These are phyloP conservation scores for Pantherophis alleghaniensis DNA, from an alignment of 2,797 vertebrate genomes.

Conservation along the genomic window DNA sequence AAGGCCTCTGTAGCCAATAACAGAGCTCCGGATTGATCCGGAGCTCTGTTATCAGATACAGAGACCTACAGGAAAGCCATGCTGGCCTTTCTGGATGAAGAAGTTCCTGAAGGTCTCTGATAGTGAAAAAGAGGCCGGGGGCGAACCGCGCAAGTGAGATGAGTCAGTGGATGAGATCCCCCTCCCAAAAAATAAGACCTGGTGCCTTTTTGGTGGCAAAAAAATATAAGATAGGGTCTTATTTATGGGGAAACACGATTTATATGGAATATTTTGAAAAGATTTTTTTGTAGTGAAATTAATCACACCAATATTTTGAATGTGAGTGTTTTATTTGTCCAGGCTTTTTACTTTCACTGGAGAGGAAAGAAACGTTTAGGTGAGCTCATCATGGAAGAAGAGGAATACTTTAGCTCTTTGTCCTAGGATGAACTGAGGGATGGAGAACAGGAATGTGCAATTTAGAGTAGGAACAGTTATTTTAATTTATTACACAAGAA, in stretches of 20 bases:
- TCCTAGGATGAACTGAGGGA: background rate
- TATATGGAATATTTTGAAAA: slow-evolving; percentile 35
- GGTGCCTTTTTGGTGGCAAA: no score
- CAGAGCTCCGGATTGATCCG: no score
- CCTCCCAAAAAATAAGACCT: no score
- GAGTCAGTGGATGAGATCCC: no score
- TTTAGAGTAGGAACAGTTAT: background rate
- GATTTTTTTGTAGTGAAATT: slow-evolving; percentile 42
- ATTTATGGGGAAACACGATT: background rate
- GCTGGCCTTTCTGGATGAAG: no score
- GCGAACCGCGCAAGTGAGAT: no score
- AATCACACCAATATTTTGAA: slow-evolving; percentile 49
- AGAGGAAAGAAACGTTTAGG: slow-evolving; percentile 21
- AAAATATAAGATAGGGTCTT: no score
- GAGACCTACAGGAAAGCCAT: no score
- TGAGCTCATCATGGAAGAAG: background rate
- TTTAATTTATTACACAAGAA: background rate
- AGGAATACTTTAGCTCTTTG: background rate
- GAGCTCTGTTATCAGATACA: no score
- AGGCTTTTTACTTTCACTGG: background rate
- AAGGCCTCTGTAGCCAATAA: no score
- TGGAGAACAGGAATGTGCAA: background rate
- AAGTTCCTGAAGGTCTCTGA: no score
- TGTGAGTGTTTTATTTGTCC: slow-evolving; percentile 32
- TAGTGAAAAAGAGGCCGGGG: no score